A percentile compares a stretch with the other conserved stretches of the same genome.
Conservation (phyloP, 30 jellyfish, hydroid and myxozoan genomes). For the Nemopilema nomurai region DNA sequence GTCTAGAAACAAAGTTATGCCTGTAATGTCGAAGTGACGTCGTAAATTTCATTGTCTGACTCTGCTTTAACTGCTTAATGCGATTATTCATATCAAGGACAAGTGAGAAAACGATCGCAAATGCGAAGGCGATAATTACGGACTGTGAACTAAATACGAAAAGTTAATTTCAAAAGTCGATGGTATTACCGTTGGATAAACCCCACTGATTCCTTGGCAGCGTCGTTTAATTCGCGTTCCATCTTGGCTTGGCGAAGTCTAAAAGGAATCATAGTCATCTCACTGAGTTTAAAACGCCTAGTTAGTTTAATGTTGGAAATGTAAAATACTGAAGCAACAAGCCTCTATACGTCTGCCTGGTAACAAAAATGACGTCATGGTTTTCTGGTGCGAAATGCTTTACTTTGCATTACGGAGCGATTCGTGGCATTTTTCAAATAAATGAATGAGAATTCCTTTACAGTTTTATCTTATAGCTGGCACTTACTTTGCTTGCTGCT, state of each 20-base stretch:
- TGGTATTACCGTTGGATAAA: slow-evolving; percentile 30
- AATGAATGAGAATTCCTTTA: neutral
- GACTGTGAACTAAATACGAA: neutral
- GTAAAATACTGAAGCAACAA: too few species aligned
- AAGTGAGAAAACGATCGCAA: neutral
- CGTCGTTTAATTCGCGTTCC: slow-evolving; percentile 83
- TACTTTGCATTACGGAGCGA: too few species aligned
- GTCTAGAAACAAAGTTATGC: too few species aligned
- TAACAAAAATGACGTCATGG: too few species aligned
- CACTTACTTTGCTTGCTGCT: slow-evolving; percentile 72
- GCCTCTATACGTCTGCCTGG: too few species aligned
- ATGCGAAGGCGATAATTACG: neutral
- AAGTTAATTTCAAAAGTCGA: neutral
- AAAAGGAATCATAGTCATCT: too few species aligned
- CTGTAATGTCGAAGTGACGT: too few species aligned
- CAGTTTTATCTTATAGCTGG: neutral
- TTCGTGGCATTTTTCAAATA: neutral
- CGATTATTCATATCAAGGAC: neutral
- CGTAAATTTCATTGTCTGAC: too few species aligned
- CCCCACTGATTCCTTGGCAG: slow-evolving; percentile 92
- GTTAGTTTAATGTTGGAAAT: too few species aligned
- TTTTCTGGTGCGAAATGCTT: too few species aligned
- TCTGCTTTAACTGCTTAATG: too few species aligned
- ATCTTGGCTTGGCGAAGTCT: slow-evolving; percentile 84
- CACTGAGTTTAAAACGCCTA: too few species aligned